These are phyloP conservation scores for Lontra canadensis DNA, from an alignment of 2,113 vertebrate genomes.

Conservation along the genomic window DNA sequence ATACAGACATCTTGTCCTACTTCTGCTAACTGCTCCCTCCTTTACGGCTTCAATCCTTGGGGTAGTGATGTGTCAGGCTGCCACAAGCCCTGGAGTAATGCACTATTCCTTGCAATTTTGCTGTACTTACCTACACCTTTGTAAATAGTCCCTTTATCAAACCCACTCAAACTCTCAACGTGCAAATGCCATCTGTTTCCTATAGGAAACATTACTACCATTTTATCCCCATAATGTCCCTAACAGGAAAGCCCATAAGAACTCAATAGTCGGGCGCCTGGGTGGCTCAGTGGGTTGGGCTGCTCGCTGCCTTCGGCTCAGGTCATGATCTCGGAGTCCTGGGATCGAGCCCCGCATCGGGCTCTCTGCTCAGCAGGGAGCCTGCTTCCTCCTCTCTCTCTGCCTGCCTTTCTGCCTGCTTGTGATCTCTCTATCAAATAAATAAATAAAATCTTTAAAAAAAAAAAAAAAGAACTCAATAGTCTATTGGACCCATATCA, in stretches of 20 bases:
- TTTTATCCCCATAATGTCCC: background rate
- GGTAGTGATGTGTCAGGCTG: background rate
- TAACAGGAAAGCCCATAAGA: background rate
- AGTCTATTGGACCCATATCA: background rate
- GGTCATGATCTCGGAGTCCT: too few relatives aligned
- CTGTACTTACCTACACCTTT: background rate
- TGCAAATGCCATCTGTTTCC: background rate
- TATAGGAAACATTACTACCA: background rate
- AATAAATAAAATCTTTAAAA: too few relatives aligned
- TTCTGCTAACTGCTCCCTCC: background rate
- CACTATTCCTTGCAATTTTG: background rate
- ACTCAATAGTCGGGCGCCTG: background rate
- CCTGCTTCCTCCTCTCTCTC: too few relatives aligned
- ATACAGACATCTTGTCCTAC: background rate
- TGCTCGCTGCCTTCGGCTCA: too few relatives aligned
- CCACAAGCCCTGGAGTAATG: accelerated
- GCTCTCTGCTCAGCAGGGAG: too few relatives aligned
- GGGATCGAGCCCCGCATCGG: too few relatives aligned
- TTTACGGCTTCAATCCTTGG: background rate
- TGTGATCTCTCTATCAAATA: too few relatives aligned
- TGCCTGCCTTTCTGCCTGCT: too few relatives aligned
- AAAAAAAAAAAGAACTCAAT: background rate
- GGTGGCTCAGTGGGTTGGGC: too few relatives aligned
- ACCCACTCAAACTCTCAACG: background rate
- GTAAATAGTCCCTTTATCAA: background rate